phyloP scores from a whole-genome alignment of 1,140 invertebrate species.

The Saccostrea glomerata region DNA sequence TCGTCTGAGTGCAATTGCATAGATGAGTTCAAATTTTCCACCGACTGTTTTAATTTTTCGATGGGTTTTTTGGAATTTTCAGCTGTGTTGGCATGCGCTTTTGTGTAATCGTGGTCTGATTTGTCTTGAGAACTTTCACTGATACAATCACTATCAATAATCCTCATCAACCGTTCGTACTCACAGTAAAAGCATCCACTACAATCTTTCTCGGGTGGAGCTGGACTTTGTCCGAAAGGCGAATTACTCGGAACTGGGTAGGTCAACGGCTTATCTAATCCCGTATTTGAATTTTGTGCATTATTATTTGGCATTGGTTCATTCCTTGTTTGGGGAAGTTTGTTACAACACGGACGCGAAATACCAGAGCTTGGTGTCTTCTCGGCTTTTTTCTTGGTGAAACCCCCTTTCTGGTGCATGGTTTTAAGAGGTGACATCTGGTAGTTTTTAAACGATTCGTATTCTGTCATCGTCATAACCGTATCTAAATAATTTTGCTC shows the following conservation, averaged over 20 bases:
- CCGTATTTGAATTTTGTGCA: neutral
- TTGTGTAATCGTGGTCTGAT: neutral
- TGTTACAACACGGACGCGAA: neutral
- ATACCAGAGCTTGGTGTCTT: neutral
- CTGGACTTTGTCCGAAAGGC: neutral
- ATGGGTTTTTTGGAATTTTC: neutral
- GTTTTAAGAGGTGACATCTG: neutral
- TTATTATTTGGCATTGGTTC: neutral
- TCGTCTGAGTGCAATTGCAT: neutral
- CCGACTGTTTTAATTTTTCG: neutral
- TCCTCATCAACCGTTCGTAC: neutral
- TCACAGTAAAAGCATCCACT: slow-evolving; percentile 17
- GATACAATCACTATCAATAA: neutral
- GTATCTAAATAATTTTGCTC: neutral
- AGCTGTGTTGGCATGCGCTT: neutral
- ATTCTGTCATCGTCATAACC: neutral
- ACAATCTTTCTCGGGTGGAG: neutral
- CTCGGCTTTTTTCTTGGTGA: neutral
- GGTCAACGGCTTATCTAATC: neutral
- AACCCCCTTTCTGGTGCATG: neutral
- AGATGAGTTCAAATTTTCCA: neutral
- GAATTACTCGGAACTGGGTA: neutral
- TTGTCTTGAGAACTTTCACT: neutral
- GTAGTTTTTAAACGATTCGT: neutral
- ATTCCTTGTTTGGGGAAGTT: neutral